Percentiles rank a stretch among this genome's conserved stretches.
These are phyloP conservation scores for Chrysomallon squamiferum DNA, from an alignment of 1,140 invertebrate species.

Conservation along the genomic window DNA sequence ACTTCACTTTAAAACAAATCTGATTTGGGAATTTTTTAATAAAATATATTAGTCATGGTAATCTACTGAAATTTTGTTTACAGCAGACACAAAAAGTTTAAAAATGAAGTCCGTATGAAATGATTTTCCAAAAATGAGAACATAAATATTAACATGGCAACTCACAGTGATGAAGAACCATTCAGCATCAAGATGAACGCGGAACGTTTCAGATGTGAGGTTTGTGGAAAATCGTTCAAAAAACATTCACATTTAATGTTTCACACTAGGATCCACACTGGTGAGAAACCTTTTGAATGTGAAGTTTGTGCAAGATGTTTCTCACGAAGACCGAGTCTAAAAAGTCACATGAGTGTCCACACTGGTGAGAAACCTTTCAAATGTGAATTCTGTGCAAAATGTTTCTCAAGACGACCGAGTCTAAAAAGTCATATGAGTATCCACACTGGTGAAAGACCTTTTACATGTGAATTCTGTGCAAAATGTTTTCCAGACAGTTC, in stretches of 20 bases:
- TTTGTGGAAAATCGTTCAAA: slow-evolving; percentile 13
- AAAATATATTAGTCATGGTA: too few species aligned
- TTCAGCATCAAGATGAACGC: too few species aligned
- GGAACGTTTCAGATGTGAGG: too few species aligned
- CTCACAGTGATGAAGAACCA: too few species aligned
- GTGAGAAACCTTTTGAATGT: neutral
- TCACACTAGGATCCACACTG: neutral
- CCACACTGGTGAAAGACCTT: slow-evolving; percentile 2
- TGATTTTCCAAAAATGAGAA: too few species aligned
- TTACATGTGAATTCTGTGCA: neutral
- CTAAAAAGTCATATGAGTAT: slow-evolving; percentile 20
- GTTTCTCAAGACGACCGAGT: neutral
- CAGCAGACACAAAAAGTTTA: too few species aligned
- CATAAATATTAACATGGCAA: too few species aligned
- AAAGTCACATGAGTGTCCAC: slow-evolving; percentile 10
- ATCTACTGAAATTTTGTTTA: too few species aligned
- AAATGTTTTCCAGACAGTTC: neutral
- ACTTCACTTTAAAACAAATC: too few species aligned
- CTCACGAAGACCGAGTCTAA: neutral
- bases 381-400: slow-evolving; percentile 24
- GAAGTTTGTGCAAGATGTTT: neutral
- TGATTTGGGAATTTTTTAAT: too few species aligned
- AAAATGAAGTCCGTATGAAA: too few species aligned
- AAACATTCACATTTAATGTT: slow-evolving; percentile 6
- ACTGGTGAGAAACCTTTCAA: slow-evolving; percentile 17